Percentiles rank a stretch among this genome's conserved stretches.
Conservation (phyloP, 2,797 vertebrate species). For the Brachymystax lenok region DNA sequence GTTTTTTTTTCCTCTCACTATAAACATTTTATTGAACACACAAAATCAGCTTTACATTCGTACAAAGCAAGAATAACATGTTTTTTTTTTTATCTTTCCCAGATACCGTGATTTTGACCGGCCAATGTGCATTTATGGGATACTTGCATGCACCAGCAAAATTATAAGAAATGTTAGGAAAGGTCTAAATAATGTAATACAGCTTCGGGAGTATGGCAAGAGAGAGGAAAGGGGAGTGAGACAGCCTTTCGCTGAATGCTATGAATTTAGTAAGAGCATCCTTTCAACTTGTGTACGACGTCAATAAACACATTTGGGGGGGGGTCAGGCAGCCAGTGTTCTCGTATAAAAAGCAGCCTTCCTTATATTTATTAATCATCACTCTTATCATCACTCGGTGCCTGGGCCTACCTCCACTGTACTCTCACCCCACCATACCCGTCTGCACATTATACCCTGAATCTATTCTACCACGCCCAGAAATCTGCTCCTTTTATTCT, state of each 20-base stretch:
- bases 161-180: background rate
- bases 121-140: background rate
- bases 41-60: background rate
- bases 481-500: too few relatives aligned
- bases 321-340: background rate
- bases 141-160: background rate
- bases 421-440: too few relatives aligned
- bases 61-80: background rate
- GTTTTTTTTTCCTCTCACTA: background rate
- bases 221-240: background rate
- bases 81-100: background rate
- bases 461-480: too few relatives aligned
- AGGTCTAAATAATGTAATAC: background rate
- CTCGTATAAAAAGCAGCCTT: background rate
- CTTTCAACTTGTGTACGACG: background rate
- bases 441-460: too few relatives aligned
- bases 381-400: too few relatives aligned
- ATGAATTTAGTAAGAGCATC: background rate
- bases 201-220: background rate
- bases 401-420: too few relatives aligned
- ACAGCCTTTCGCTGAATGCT: background rate
- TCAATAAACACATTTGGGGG: conserved; percentile 7
- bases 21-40: background rate
- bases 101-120: background rate
- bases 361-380: too few relatives aligned